Evolutionary conservation across 2,888 invertebrate genomes (phyloP).

Genomic region (Spicauda simplicius): DNA sequence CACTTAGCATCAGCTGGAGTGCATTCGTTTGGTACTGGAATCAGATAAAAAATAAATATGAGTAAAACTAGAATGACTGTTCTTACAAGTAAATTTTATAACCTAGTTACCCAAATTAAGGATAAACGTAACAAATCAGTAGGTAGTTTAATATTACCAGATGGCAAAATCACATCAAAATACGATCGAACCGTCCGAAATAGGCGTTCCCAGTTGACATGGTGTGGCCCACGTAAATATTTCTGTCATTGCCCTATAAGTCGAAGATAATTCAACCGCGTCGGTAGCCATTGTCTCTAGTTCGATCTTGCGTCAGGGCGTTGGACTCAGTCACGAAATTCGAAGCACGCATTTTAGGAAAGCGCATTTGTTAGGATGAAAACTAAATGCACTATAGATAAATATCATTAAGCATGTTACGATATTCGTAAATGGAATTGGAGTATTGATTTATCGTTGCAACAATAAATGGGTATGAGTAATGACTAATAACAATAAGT

Average conservation of each 20-base stretch:
- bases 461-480: too few species aligned
- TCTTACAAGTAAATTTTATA: too few species aligned
- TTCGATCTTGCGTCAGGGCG: slow-evolving; percentile 33
- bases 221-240: slow-evolving; percentile 55
- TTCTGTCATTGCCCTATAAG: slow-evolving; percentile 67
- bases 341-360: not conserved
- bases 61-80: too few species aligned
- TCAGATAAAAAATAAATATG: too few species aligned
- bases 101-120: too few species aligned
- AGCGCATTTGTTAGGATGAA: not conserved
- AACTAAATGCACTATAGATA: not conserved
- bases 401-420: not conserved
- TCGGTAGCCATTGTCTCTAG: slow-evolving; percentile 53
- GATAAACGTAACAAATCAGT: too few species aligned
- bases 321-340: slow-evolving; percentile 30
- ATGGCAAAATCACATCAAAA: slow-evolving; percentile 22
- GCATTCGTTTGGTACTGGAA: too few species aligned
- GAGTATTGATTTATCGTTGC: too few species aligned
- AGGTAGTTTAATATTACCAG: not conserved
- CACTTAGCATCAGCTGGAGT: too few species aligned
- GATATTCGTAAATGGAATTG: too few species aligned
- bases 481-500: too few species aligned
- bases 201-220: slow-evolving; percentile 27
- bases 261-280: slow-evolving; percentile 59
- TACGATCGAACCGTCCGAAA: slow-evolving; percentile 14